These are phyloP conservation scores for Tarsius wallacei DNA, from an alignment of 2,797 vertebrate genomes.

Conservation along the genomic window DNA sequence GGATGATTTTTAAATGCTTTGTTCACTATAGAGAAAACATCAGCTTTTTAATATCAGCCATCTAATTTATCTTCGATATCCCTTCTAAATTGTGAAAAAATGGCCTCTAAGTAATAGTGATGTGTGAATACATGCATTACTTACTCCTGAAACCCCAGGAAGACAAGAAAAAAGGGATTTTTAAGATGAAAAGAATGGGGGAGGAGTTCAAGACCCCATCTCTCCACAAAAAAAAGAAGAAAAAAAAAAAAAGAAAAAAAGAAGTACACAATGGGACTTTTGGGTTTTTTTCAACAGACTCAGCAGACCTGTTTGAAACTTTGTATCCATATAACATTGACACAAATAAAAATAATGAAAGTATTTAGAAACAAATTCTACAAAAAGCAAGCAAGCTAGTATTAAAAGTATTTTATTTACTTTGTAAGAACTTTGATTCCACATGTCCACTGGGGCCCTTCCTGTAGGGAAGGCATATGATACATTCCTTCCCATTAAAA, in stretches of 20 bases:
- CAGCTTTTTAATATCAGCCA: constrained; percentile 46
- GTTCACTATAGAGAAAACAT: not conserved
- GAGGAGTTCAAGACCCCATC: not conserved
- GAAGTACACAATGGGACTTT: not conserved
- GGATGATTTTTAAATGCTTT: constrained; percentile 38
- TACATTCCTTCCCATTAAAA: not conserved
- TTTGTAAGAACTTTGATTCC: constrained; percentile 47
- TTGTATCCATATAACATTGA: not conserved
- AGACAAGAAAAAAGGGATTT: constrained; percentile 48
- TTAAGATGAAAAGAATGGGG: not conserved
- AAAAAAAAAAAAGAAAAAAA: not conserved
- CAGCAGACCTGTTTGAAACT: constrained; percentile 8
- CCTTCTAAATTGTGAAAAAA: constrained; percentile 53
- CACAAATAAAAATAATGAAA: constrained; percentile 22
- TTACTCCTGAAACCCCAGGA: not conserved
- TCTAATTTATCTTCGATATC: constrained; percentile 24
- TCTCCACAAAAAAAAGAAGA: not conserved
- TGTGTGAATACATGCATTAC: not conserved
- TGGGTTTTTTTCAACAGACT: not conserved
- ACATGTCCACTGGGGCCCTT: not conserved
- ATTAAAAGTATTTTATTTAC: not conserved
- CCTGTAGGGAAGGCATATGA: constrained; percentile 20
- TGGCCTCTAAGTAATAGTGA: not conserved
- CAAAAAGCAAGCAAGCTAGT: constrained; percentile 18
- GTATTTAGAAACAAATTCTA: constrained; percentile 36